Base-by-base conservation (phyloP, 2,888 invertebrate genomes). In the Melieria omissa region DNA sequence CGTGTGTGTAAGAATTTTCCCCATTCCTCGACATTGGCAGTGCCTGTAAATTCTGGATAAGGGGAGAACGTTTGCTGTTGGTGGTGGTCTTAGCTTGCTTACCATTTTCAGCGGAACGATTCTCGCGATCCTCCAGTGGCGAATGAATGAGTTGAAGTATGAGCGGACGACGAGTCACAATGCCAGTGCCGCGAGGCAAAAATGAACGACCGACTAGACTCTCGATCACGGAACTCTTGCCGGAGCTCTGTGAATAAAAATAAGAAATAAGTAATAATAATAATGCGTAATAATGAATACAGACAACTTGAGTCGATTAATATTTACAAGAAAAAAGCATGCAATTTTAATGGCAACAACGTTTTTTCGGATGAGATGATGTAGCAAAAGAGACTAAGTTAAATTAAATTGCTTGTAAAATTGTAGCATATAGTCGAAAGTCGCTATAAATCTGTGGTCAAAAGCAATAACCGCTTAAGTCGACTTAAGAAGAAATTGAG, bases 181-280 rank as follows among this genome's bases (percentile, higher is more conserved):
- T 98, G 4, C 99, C 99, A 66, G 95, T 94, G 9, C 99, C 99
- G 78, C 99, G 90, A 4, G 99, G 99, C 74, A 99, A 89, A 88
- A 99, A 99, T 63, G 99, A 98, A 74, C 94, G 92, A 0, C 99
- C 99, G 7, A 99, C 99, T 61, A 99, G 89, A 86, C 97, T 96
- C 88, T 99, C 99, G 79, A 99, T 93, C 14, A 99, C 99, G 44
- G 99, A 99, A 89, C 98, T 99, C 89, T 99, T 99, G 64, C 99
- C 99, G 61, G 99, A 97, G 88, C 99, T 99, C 97, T 99, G 88
- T 88, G 78, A 29, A 70, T 42, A 2, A 57, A 47, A 16, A 6
- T 12, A 9, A 49, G 29, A 69, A 62, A 49, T 9, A n/a, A 69
- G 54, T 49, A 16, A 46, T 29, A 8, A 65, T 29, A 29, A 52